A percentile compares a stretch with the other conserved stretches of the same genome.
Evolutionary conservation across 1,140 invertebrate species (phyloP).

Genomic region (Lutraria rhynchaena): DNA sequence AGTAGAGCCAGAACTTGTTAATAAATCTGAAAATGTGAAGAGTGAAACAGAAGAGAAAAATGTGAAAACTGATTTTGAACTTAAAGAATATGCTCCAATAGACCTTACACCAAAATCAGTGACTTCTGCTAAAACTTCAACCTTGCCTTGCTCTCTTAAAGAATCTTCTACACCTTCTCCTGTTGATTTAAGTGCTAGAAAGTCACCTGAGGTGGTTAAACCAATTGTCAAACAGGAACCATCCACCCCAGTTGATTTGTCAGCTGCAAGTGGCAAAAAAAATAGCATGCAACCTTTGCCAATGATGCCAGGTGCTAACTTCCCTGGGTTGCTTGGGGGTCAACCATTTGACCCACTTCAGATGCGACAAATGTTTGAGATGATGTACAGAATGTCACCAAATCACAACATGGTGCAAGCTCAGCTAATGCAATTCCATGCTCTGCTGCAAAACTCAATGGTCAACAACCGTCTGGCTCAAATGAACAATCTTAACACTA

Average conservation of each 20-base stretch:
- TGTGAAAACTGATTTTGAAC: neutral
- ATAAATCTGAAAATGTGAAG: neutral
- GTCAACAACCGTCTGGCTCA: neutral
- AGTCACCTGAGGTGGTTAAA: neutral
- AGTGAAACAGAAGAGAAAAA: neutral
- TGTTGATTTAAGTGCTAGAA: constrained; percentile 8
- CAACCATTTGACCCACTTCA: neutral
- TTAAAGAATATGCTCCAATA: neutral
- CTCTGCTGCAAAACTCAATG: constrained; percentile 44
- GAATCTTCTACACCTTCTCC: neutral
- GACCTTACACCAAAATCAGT: constrained; percentile 16
- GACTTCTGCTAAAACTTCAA: neutral
- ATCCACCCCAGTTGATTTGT: constrained; percentile 14
- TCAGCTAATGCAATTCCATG: constrained; percentile 51
- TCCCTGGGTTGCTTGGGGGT: neutral
- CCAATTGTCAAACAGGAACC: neutral
- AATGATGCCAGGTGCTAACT: neutral
- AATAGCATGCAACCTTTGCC: neutral
- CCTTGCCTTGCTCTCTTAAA: too few relatives aligned
- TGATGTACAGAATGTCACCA: constrained; percentile 29
- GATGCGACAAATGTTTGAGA: constrained; percentile 37
- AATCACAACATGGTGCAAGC: constrained; percentile 40
- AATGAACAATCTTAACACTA: constrained; percentile 1
- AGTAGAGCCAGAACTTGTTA: constrained; percentile 5
- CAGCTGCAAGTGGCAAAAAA: neutral